Conservation (phyloP, 2,113 vertebrate genomes). For the Pteruthius melanotis region DNA sequence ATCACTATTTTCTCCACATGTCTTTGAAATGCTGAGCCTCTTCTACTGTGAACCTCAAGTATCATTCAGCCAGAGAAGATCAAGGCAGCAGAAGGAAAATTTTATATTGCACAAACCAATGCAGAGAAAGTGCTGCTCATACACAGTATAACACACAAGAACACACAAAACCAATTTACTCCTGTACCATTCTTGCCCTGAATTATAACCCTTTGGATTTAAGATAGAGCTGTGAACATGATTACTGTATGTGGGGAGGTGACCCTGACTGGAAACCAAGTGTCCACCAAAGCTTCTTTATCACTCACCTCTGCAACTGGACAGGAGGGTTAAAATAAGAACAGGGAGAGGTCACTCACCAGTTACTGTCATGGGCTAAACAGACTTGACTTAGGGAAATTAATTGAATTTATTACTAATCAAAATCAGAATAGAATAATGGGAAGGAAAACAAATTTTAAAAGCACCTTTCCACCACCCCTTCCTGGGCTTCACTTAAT, state of each 20-base stretch:
- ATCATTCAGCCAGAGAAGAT: background rate
- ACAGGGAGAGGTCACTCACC: background rate
- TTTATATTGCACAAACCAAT: background rate
- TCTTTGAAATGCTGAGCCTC: background rate
- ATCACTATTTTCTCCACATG: background rate
- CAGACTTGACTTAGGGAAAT: background rate
- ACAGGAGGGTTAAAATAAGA: background rate
- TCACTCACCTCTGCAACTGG: background rate
- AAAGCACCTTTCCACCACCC: background rate
- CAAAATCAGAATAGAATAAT: background rate
- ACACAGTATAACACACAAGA: background rate
- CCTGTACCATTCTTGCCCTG: background rate
- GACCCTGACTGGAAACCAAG: background rate
- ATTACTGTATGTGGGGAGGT: background rate
- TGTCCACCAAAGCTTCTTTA: background rate
- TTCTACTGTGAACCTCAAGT: background rate
- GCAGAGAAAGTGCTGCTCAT: background rate
- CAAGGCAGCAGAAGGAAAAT: background rate
- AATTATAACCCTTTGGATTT: background rate
- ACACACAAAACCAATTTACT: background rate
- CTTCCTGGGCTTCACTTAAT: background rate
- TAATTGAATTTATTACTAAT: background rate
- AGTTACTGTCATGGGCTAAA: accelerated
- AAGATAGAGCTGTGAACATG: background rate
- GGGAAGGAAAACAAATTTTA: background rate